Percentiles rank a stretch among this genome's conserved stretches.
These are phyloP conservation scores for Sparidentex hasta DNA, from an alignment of 2,797 vertebrate species.

Conservation along the genomic window DNA sequence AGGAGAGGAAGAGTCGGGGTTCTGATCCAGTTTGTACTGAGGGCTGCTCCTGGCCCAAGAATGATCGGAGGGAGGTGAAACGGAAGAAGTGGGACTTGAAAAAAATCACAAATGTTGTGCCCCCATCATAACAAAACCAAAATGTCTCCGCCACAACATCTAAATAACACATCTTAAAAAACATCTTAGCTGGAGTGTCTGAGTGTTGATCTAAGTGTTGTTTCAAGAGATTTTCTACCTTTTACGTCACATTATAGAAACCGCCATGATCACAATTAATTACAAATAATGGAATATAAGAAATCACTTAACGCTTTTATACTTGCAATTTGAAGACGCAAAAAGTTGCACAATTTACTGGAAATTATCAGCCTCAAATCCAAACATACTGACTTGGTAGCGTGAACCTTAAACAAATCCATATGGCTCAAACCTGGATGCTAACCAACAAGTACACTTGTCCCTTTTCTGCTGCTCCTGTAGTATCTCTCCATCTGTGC, in stretches of 20 bases:
- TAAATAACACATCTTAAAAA: no score
- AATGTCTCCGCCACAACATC: no score
- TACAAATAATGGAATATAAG: background rate
- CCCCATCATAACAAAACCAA: no score
- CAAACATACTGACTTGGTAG: background rate
- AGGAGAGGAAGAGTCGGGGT: no score
- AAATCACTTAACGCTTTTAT: background rate
- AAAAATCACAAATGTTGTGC: no score
- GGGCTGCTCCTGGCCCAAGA: no score
- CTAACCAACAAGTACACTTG: background rate
- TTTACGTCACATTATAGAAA: background rate
- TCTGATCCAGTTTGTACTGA: no score
- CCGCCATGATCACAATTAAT: no score
- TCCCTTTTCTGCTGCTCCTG: background rate
- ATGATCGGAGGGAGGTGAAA: no score
- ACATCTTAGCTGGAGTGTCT: no score
- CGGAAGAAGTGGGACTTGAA: no score
- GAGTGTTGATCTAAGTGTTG: background rate
- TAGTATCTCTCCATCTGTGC: conserved; percentile 10
- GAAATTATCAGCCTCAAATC: background rate
- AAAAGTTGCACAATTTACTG: background rate
- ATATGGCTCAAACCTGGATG: background rate
- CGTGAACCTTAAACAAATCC: background rate
- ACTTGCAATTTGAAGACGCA: background rate
- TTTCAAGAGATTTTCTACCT: background rate